These are phyloP conservation scores for Takifugu bimaculatus DNA, from an alignment of 2,113 vertebrate genomes.

Conservation along the genomic window DNA sequence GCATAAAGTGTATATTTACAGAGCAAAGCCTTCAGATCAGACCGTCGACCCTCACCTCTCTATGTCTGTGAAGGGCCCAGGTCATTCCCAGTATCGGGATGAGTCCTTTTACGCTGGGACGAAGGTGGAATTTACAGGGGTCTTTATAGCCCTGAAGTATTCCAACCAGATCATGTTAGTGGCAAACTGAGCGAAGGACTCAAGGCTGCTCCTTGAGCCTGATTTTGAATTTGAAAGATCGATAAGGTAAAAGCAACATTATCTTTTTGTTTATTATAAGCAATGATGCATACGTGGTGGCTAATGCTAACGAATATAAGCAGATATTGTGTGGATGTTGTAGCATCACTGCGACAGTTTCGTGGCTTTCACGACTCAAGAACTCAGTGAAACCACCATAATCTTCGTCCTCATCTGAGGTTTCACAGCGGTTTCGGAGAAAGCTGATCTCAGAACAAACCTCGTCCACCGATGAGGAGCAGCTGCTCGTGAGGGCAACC, in stretches of 20 bases:
- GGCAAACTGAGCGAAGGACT: constrained; percentile 54
- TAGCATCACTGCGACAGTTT: neutral
- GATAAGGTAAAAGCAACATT: neutral
- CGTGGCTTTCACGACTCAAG: neutral
- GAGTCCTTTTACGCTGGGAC: constrained; percentile 43
- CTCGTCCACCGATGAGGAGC: constrained; percentile 43
- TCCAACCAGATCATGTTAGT: constrained; percentile 60
- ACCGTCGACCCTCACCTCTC: too few relatives aligned
- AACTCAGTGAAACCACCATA: too few relatives aligned
- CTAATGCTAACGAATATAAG: too few relatives aligned
- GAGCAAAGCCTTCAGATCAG: too few relatives aligned
- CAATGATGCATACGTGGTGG: too few relatives aligned
- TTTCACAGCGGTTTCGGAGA: too few relatives aligned
- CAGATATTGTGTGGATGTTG: too few relatives aligned
- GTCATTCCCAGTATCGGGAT: constrained; percentile 21
- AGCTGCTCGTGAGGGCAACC: constrained; percentile 43
- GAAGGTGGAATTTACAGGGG: constrained; percentile 53
- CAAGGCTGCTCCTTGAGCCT: constrained; percentile 47
- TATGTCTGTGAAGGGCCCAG: too few relatives aligned
- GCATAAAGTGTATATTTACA: too few relatives aligned
- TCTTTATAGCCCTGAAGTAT: constrained; percentile 52
- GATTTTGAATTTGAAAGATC: neutral
- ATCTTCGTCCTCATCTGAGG: too few relatives aligned
- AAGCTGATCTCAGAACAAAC: neutral
- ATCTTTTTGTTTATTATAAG: too few relatives aligned